Percentiles rank a stretch among this genome's conserved stretches.
Evolutionary conservation across 2,888 invertebrate genomes (phyloP).

Genomic region (Nomada ferruginata): DNA sequence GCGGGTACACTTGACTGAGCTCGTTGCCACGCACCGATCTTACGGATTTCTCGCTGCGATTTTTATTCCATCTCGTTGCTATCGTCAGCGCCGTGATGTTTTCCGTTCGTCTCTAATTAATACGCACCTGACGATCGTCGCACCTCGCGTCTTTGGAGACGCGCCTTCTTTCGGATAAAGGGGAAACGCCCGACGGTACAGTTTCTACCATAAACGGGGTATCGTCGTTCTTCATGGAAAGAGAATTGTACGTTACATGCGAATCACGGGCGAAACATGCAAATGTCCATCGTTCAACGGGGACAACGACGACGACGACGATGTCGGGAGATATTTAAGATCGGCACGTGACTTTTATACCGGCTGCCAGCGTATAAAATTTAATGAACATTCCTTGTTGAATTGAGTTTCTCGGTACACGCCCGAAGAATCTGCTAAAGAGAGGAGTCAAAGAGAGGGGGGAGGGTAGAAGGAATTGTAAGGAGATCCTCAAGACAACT

Average conservation of each 20-base stretch:
- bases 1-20: constrained; percentile 45
- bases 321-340: constrained; percentile 7
- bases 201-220: background rate
- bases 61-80: constrained; percentile 3
- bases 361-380: constrained; percentile 41
- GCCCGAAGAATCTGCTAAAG: constrained; percentile 21
- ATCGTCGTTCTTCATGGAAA: background rate
- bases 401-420: constrained; percentile 51
- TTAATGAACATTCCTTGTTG: constrained; percentile 56
- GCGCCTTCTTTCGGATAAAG: background rate
- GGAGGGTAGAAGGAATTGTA: constrained; percentile 47
- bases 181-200: background rate
- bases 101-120: constrained; percentile 24
- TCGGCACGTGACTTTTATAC: constrained; percentile 27
- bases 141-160: background rate
- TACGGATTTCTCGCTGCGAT: background rate
- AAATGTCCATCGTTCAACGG: constrained; percentile 13
- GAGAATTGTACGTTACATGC: background rate
- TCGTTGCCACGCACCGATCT: constrained; percentile 22
- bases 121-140: background rate
- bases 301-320: background rate
- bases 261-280: constrained; percentile 36
- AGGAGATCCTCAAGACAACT: constrained; percentile 62
- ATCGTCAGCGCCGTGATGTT: background rate
- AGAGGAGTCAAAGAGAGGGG: constrained; percentile 31